phyloP scores from a whole-genome alignment of 2,888 invertebrate genomes.

The Nowickia ferox region DNA sequence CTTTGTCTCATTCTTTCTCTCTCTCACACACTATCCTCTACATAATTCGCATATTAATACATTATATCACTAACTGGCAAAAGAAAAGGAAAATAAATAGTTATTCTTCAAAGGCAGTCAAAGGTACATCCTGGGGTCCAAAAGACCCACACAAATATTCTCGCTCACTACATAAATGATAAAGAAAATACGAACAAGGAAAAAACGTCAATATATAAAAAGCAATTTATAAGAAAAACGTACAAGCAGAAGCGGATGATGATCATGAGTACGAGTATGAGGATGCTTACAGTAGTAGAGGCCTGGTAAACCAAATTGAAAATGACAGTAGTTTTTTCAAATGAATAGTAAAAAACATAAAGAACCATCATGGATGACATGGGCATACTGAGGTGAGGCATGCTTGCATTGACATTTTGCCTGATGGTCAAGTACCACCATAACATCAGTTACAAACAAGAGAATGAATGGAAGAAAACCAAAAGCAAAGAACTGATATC shows the following conservation, averaged over 20 bases:
- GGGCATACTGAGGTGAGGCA: slow-evolving; percentile 20
- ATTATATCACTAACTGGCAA: slow-evolving; percentile 25
- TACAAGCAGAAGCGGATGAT: slow-evolving; percentile 22
- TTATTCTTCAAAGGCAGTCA: background rate
- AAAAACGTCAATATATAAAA: slow-evolving; percentile 10
- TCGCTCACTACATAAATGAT: background rate
- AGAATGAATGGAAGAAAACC: slow-evolving; percentile 8
- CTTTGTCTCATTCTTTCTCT: background rate
- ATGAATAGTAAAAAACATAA: slow-evolving; percentile 32
- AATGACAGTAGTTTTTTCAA: slow-evolving; percentile 50
- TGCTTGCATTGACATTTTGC: slow-evolving; percentile 45
- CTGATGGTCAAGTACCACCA: slow-evolving; percentile 60
- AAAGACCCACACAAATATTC: slow-evolving; percentile 35
- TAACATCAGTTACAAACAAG: slow-evolving; percentile 17
- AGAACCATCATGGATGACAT: slow-evolving; percentile 16
- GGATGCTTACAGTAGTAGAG: slow-evolving; percentile 54
- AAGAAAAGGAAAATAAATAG: slow-evolving; percentile 33
- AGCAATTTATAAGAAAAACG: slow-evolving; percentile 36
- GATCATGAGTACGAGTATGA: slow-evolving; percentile 8
- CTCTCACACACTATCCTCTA: background rate
- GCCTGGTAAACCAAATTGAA: slow-evolving; percentile 52
- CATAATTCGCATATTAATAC: slow-evolving; percentile 22
- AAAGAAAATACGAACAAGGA: slow-evolving; percentile 26
- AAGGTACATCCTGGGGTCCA: slow-evolving; percentile 38
- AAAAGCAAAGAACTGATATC: slow-evolving; percentile 41